Evolutionary conservation across 2,113 vertebrate genomes (phyloP), one percentile per base, ranked within the genome.

Genomic region (Rhodinocichla rosea): DNA sequence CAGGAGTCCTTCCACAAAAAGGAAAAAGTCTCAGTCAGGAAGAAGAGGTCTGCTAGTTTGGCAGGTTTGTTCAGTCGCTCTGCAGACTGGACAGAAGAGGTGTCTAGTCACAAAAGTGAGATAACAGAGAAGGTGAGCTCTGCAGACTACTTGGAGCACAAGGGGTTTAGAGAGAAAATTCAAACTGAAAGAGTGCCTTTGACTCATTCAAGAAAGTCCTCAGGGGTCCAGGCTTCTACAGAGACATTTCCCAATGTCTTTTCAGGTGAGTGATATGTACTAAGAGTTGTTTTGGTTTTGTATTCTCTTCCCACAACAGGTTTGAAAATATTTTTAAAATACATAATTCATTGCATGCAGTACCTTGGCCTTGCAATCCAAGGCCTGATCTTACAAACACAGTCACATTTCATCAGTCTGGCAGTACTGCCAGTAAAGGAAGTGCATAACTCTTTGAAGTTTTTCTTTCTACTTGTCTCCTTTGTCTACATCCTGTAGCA

Each of bases 51-150:
- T 39, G 91, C 92, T 67, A 98, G 98, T 87, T 94, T 98, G 17
- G 95, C 97, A 3, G 97, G 98, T 7, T 90, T 98, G 13, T 97
- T 98, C 28, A 99, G 99, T 93, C 98, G 98, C 64, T 99, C 99
- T 0, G 99, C 99, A 0, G 99, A 99, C 98, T 99, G 99, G 99
- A 99, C 99, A 0, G 99, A 99, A 49, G 98, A 98, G 19, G 47
- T 98, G 52, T 94, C 90, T 74, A 94, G 76, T 78, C 94, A 93
- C 79, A 97, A 85, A 93, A 69, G 24, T 0, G 71, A 95, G 56
- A 44, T 84, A 90, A 69, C 96, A 3, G 33, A 94, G 70, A 97
- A 97, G 28, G 97, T 97, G 35, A 97, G 97, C 26, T 98, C 98
- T 1, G 97, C 96, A 7, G 98, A 98, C 86, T 98, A 94, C 87